Conservation (phyloP, 2,888 invertebrate species). For the Diogma glabrata region DNA sequence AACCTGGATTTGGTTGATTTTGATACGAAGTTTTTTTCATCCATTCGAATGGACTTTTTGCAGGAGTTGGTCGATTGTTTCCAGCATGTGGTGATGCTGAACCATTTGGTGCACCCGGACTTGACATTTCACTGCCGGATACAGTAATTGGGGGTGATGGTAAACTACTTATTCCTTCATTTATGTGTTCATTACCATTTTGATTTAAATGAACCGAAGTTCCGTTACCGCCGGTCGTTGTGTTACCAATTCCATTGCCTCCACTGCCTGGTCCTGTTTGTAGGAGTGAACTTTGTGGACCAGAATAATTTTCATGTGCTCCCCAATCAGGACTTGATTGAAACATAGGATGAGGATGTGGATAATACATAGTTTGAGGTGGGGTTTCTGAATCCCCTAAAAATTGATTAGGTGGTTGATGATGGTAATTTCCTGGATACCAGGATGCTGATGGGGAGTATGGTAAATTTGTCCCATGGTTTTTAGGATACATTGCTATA, state of each 20-base stretch:
- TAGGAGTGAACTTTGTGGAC: constrained; percentile 39
- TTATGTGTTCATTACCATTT: constrained; percentile 23
- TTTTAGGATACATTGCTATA: constrained; percentile 51
- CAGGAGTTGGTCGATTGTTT: constrained; percentile 53
- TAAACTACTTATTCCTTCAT: constrained; percentile 31
- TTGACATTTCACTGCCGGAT: constrained; percentile 48
- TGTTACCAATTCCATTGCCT: neutral
- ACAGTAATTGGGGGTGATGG: constrained; percentile 49
- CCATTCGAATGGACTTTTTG: constrained; percentile 80
- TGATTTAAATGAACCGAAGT: constrained; percentile 18
- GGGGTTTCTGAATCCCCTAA: constrained; percentile 37
- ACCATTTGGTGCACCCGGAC: constrained; percentile 39
- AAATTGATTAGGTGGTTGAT: constrained; percentile 33
- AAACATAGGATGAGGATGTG: constrained; percentile 37
- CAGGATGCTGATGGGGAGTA: constrained; percentile 36
- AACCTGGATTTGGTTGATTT: constrained; percentile 75
- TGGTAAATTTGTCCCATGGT: constrained; percentile 48
- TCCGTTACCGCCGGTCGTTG: constrained; percentile 2
- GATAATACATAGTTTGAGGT: constrained; percentile 38
- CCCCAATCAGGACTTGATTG: constrained; percentile 36
- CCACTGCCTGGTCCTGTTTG: constrained; percentile 30
- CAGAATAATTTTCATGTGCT: constrained; percentile 40
- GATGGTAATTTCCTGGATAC: constrained; percentile 40
- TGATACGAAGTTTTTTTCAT: constrained; percentile 84
- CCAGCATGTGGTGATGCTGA: constrained; percentile 33